These are phyloP conservation scores for Sycophila texana DNA, from an alignment of 2,888 invertebrate genomes.

Conservation along the genomic window DNA sequence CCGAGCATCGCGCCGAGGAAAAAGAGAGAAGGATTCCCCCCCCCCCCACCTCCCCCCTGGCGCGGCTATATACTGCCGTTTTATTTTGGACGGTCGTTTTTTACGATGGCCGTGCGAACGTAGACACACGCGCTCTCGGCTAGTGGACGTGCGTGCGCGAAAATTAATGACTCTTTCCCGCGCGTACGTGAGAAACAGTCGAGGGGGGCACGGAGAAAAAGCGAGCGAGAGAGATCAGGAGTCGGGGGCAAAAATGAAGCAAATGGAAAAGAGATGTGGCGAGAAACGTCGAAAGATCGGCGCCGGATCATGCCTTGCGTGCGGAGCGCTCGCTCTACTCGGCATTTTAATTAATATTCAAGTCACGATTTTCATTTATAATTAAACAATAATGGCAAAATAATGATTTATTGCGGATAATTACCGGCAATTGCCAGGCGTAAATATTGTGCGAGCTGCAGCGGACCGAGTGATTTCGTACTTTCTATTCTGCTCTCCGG, in stretches of 20 bases:
- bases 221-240: constrained; percentile 23
- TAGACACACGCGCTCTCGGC: constrained; percentile 10
- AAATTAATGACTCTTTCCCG: constrained; percentile 61
- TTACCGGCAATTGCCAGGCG: constrained; percentile 62
- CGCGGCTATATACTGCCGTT: background rate
- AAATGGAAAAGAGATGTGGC: constrained; percentile 17
- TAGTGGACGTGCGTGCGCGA: constrained; percentile 53
- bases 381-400: constrained; percentile 72
- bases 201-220: constrained; percentile 1
- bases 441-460: too few relatives aligned
- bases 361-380: constrained; percentile 70
- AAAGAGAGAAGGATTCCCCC: background rate
- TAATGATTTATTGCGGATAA: constrained; percentile 72
- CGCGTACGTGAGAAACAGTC: background rate
- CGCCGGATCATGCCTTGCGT: background rate
- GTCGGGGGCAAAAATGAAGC: constrained; percentile 9
- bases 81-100: constrained; percentile 21
- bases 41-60: background rate
- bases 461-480: too few relatives aligned
- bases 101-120: constrained; percentile 9
- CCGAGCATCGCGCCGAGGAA: background rate
- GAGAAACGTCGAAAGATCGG: constrained; percentile 20
- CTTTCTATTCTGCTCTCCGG: too few relatives aligned
- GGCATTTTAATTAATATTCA: constrained; percentile 69
- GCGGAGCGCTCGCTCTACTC: background rate